A percentile compares a stretch with the other conserved stretches of the same genome.
These are phyloP conservation scores for Mesoclemmys tuberculata DNA, from an alignment of 2,113 vertebrate genomes.

Conservation along the genomic window DNA sequence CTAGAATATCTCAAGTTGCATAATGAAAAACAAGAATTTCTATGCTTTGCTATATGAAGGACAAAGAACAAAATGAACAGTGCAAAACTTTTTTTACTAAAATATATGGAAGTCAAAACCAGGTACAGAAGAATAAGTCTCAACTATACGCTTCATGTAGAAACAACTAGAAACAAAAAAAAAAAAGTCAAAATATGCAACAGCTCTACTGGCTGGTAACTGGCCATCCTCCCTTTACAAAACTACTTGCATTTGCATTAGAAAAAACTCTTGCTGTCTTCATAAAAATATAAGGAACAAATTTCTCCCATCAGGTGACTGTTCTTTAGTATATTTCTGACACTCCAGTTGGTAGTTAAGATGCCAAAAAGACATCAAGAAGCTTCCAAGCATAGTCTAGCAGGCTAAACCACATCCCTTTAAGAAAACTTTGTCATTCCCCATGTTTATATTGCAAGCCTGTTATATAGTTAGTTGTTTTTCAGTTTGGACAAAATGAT, in stretches of 20 bases:
- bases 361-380: conserved; percentile 52
- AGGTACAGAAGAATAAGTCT: conserved; percentile 45
- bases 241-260: conserved; percentile 58
- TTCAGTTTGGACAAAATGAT: conserved; percentile 45
- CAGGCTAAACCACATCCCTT: conserved; percentile 38
- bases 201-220: conserved; percentile 58
- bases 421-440: conserved; percentile 12
- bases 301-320: background rate
- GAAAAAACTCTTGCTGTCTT: conserved; percentile 56
- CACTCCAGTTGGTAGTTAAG: background rate
- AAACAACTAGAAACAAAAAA: conserved; percentile 55
- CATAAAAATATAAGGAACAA: conserved; percentile 45
- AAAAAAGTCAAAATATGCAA: conserved; percentile 41
- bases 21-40: conserved; percentile 64
- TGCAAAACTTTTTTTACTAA: conserved; percentile 78
- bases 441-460: conserved; percentile 28
- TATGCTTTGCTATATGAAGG: conserved; percentile 31
- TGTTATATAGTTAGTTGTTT: background rate
- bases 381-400: conserved; percentile 56
- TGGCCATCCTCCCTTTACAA: conserved; percentile 60
- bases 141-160: conserved; percentile 36
- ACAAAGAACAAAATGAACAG: conserved; percentile 74
- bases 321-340: conserved; percentile 8
- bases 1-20: conserved; percentile 67
- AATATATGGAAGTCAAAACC: conserved; percentile 63